phyloP scores from a whole-genome alignment of 2,888 invertebrate genomes.

The Flexamia atlantica region DNA sequence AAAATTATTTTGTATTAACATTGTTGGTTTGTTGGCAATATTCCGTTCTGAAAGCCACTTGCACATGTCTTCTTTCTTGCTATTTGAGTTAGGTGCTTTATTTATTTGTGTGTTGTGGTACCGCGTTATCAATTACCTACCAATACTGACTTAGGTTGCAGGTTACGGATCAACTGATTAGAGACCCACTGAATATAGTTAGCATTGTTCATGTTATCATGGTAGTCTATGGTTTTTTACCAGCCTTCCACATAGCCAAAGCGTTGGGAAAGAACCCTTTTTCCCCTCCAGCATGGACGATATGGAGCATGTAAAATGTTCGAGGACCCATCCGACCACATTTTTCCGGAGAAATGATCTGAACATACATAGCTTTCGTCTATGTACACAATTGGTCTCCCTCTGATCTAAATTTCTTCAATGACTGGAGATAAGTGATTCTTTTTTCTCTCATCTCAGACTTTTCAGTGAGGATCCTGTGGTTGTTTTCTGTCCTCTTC shows the following conservation, averaged over 20 bases:
- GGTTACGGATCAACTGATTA: neutral
- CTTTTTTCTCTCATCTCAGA: constrained; percentile 27
- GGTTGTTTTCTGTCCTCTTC: too few species aligned
- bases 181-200: neutral
- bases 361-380: constrained; percentile 36
- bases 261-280: too few species aligned
- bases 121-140: neutral
- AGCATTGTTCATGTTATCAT: neutral
- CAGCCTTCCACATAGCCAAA: neutral
- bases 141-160: neutral
- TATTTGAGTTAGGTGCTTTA: neutral
- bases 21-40: too few species aligned
- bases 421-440: neutral
- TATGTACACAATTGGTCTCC: constrained; percentile 17
- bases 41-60: too few species aligned
- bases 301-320: constrained; percentile 1
- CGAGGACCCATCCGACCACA: constrained; percentile 9
- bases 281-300: neutral
- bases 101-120: neutral
- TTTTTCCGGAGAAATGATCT: neutral
- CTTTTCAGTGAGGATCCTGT: constrained; percentile 41
- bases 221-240: neutral
- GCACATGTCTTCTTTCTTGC: neutral
- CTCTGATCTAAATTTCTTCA: constrained; percentile 10
- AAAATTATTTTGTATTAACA: too few species aligned